These are phyloP conservation scores for Bombus consobrinus DNA, from an alignment of 1,140 invertebrate genomes.

Conservation along the genomic window DNA sequence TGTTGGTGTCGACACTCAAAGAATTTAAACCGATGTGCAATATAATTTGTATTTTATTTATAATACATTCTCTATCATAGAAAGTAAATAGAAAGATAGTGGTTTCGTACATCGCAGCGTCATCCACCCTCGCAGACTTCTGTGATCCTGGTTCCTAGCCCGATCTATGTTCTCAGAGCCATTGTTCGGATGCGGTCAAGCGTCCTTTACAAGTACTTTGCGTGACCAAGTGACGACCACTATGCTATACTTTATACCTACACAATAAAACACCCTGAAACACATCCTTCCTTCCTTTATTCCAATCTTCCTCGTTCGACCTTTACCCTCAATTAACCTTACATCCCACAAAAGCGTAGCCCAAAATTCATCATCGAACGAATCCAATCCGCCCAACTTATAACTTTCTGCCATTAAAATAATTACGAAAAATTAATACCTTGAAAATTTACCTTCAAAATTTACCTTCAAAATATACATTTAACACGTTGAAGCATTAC, in stretches of 20 bases:
- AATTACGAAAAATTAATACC: not conserved
- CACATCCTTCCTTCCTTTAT: too few relatives aligned
- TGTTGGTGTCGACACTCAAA: not conserved
- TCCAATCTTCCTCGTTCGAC: not conserved
- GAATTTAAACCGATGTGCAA: not conserved
- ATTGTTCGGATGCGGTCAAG: constrained; percentile 75
- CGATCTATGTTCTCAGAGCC: constrained; percentile 73
- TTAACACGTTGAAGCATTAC: not conserved
- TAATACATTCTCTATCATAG: too few relatives aligned
- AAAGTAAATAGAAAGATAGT: not conserved
- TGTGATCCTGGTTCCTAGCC: constrained; percentile 72
- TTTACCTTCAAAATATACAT: not conserved
- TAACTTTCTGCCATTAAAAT: not conserved
- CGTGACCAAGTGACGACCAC: constrained; percentile 20
- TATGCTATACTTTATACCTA: not conserved
- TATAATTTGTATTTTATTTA: not conserved
- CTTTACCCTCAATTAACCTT: not conserved
- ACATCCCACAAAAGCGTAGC: not conserved
- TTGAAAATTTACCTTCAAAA: too few relatives aligned
- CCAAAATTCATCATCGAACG: not conserved
- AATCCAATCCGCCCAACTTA: not conserved
- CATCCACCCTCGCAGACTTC: constrained; percentile 44
- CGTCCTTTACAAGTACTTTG: constrained; percentile 45
- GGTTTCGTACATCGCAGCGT: not conserved
- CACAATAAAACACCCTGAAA: not conserved